Conservation (phyloP, 1,140 invertebrate species). For the Drosophila auraria region DNA sequence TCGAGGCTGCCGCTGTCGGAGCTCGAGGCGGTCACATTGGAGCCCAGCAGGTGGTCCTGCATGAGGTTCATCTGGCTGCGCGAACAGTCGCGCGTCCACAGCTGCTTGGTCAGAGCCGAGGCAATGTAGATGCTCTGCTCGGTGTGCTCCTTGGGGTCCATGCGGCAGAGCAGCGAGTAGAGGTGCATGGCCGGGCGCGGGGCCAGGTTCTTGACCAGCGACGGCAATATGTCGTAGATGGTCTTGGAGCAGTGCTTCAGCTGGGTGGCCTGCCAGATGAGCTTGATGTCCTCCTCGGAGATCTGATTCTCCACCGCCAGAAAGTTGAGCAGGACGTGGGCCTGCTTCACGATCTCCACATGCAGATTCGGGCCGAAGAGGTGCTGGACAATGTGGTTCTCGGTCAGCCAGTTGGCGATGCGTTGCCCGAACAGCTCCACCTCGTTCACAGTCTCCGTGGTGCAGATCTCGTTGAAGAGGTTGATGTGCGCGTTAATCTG, state of each 20-base stretch:
- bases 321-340: conserved; percentile 96
- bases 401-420: conserved; percentile 94
- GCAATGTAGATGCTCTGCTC: conserved; percentile 96
- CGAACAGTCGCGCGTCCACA: conserved; percentile 92
- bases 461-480: conserved; percentile 95
- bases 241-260: conserved; percentile 97
- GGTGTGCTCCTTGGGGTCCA: conserved; percentile 95
- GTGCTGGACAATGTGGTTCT: conserved; percentile 96
- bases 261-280: conserved; percentile 97
- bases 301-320: conserved; percentile 96
- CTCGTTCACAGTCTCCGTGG: conserved; percentile 93
- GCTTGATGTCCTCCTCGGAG: conserved; percentile 95
- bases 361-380: conserved; percentile 98
- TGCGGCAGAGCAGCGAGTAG: conserved; percentile 92
- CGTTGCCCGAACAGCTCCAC: conserved; percentile 93
- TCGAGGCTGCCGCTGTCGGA: conserved; percentile 91
- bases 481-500: conserved; percentile 98
- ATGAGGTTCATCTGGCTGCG: conserved; percentile 86
- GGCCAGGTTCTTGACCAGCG: conserved; percentile 95
- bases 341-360: conserved; percentile 97
- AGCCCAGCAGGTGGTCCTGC: conserved; percentile 86
- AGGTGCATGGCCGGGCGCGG: conserved; percentile 94
- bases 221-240: conserved; percentile 95
- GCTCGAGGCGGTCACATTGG: conserved; percentile 87
- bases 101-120: conserved; percentile 94